Conservation (phyloP, 2,113 vertebrate genomes). For the Passer domesticus region DNA sequence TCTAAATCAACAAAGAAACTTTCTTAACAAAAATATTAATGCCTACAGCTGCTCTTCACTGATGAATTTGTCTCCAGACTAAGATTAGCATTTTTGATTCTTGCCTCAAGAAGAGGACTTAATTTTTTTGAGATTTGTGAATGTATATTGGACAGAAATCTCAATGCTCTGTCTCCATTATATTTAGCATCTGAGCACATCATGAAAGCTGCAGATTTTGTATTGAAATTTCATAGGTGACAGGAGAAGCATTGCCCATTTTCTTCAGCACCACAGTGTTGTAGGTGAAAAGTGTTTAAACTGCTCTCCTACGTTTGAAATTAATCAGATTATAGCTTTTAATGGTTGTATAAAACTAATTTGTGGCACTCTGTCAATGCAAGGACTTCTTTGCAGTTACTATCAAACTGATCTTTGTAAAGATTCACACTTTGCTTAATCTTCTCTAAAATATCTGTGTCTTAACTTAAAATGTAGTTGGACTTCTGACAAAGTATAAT, state of each 20-base stretch:
- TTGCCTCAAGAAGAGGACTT: neutral
- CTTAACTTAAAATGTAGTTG: neutral
- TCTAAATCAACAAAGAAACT: neutral
- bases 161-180: neutral
- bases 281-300: conserved; percentile 15
- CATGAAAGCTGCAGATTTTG: neutral
- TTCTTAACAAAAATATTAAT: neutral
- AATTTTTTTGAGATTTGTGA: neutral
- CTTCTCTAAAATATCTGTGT: neutral
- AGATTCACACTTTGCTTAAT: neutral
- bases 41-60: neutral
- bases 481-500: neutral
- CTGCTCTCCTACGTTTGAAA: neutral
- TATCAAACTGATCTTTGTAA: conserved; percentile 1
- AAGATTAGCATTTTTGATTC: neutral
- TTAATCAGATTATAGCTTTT: neutral
- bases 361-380: neutral
- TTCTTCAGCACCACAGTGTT: neutral
- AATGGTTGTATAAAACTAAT: conserved; percentile 13
- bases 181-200: neutral
- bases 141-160: neutral
- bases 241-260: neutral
- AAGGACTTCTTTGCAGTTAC: neutral
- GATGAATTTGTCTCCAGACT: neutral
- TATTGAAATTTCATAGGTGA: neutral